These are phyloP conservation scores for Alloplasta piceator DNA, from an alignment of 2,888 invertebrate genomes.

Conservation along the genomic window DNA sequence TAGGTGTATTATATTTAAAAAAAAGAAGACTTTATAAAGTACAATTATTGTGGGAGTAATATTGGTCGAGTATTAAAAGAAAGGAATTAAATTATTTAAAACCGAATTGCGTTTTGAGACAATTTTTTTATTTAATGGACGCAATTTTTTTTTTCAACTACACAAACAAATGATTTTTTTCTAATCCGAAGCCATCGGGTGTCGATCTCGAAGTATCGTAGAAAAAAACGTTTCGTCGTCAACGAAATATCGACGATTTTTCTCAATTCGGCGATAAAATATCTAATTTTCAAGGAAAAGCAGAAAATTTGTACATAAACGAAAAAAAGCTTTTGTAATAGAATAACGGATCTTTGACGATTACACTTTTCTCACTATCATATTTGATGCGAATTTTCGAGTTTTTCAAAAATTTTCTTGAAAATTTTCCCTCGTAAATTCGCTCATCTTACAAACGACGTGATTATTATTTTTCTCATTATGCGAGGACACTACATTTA, in stretches of 20 bases:
- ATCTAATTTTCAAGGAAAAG: background rate
- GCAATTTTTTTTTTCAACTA: conserved; percentile 15
- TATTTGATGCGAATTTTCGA: conserved; percentile 37
- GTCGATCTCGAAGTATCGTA: conserved; percentile 26
- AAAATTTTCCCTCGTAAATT: conserved; percentile 23
- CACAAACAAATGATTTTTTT: conserved; percentile 36
- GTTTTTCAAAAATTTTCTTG: background rate
- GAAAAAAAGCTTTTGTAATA: conserved; percentile 4
- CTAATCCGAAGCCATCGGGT: conserved; percentile 4
- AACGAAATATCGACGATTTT: conserved; percentile 31
- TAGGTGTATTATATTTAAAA: conserved; percentile 38
- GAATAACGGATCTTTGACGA: conserved; percentile 28
- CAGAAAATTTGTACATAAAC: conserved; percentile 2
- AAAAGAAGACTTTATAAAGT: conserved; percentile 34
- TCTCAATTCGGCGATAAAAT: conserved; percentile 32
- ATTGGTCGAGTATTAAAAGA: background rate
- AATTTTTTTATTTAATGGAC: conserved; percentile 29
- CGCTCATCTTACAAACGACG: conserved; percentile 49
- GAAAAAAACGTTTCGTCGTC: conserved; percentile 28
- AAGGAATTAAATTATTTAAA: background rate
- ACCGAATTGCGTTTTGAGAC: background rate
- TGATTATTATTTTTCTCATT: conserved; percentile 37
- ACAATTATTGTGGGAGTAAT: background rate
- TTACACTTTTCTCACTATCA: conserved; percentile 31
- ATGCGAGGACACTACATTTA: conserved; percentile 23